These are phyloP conservation scores for Oncorhynchus keta DNA, from an alignment of 2,113 vertebrate species.

Conservation along the genomic window DNA sequence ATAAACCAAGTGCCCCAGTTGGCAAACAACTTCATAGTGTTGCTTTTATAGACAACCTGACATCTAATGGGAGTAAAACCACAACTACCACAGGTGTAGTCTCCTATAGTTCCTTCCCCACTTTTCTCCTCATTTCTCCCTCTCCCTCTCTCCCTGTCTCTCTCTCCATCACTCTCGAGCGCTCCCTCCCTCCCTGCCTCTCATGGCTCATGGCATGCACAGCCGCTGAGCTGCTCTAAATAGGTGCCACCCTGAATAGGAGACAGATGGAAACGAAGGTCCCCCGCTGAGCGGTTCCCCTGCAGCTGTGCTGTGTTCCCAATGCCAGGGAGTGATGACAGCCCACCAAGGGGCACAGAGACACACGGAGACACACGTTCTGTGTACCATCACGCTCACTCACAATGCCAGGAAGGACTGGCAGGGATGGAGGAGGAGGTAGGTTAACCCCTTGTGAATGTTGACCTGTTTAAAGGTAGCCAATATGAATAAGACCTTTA, in stretches of 20 bases:
- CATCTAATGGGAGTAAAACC: constrained; percentile 14
- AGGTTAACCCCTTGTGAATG: not conserved
- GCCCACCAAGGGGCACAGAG: constrained; percentile 65
- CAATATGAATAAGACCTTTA: no score
- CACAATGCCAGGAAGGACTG: not conserved
- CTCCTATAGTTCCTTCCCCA: constrained; percentile 2
- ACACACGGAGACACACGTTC: constrained; percentile 47
- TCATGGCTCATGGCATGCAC: constrained; percentile 59
- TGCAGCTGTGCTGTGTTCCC: constrained; percentile 72
- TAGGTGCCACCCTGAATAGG: constrained; percentile 75
- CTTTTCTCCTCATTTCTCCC: constrained; percentile 3
- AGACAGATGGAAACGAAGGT: constrained; percentile 79
- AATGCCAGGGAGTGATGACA: constrained; percentile 73
- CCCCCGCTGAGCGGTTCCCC: constrained; percentile 74
- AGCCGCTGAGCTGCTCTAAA: constrained; percentile 70
- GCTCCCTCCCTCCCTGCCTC: constrained; percentile 43
- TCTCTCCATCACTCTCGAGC: not conserved
- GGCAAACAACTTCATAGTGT: not conserved
- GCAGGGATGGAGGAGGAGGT: not conserved
- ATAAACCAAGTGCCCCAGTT: not conserved
- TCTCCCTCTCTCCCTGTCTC: not conserved
- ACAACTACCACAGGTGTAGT: constrained; percentile 3
- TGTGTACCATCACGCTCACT: constrained; percentile 27
- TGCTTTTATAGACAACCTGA: constrained; percentile 11
- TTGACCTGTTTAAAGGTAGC: not conserved